Percentiles rank a stretch among this genome's conserved stretches.
phyloP scores from a whole-genome alignment of 1,140 invertebrate species.

The Chymomyza costata region DNA sequence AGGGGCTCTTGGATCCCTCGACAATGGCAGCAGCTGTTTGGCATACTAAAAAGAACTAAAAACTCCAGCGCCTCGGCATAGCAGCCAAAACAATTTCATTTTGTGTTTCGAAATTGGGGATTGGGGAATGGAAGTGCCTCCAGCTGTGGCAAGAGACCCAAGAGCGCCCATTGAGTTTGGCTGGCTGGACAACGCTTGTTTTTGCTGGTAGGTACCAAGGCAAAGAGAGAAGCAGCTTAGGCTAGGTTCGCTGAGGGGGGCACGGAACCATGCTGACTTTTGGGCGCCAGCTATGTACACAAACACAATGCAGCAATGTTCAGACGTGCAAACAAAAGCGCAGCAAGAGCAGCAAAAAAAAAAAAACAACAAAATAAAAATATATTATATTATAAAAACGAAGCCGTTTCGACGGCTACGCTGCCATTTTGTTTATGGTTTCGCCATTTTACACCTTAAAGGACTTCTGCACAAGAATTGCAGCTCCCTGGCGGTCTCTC shows the following conservation, averaged over 20 bases:
- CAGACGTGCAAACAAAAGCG: conserved; percentile 61
- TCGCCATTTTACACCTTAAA: conserved; percentile 70
- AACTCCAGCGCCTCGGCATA: conserved; percentile 34
- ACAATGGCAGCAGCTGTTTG: conserved; percentile 48
- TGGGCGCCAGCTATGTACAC: conserved; percentile 25
- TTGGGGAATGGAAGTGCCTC: conserved; percentile 3
- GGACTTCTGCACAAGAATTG: no score
- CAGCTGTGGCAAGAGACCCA: no score
- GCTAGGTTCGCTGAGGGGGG: conserved; percentile 9
- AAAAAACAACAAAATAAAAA: no score
- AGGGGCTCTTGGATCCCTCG: conserved; percentile 1
- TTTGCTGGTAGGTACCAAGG: conserved; percentile 9
- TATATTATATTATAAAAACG: no score
- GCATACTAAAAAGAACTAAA: conserved; percentile 62
- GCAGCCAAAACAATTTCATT: conserved; percentile 64
- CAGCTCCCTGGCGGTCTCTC: conserved; percentile 27
- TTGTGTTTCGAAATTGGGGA: conserved; percentile 42
- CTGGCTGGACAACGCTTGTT: conserved; percentile 34
- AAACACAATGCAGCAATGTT: conserved; percentile 62
- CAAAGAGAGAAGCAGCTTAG: not conserved
- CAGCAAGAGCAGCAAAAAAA: conserved; percentile 42
- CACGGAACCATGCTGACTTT: conserved; percentile 30
- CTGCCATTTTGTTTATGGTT: conserved; percentile 64
- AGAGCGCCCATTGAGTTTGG: no score
- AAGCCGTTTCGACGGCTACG: not conserved